Percentiles rank a stretch among this genome's conserved stretches.
These are phyloP conservation scores for Heliconius aoede DNA, from an alignment of 2,888 invertebrate genomes.

Conservation along the genomic window DNA sequence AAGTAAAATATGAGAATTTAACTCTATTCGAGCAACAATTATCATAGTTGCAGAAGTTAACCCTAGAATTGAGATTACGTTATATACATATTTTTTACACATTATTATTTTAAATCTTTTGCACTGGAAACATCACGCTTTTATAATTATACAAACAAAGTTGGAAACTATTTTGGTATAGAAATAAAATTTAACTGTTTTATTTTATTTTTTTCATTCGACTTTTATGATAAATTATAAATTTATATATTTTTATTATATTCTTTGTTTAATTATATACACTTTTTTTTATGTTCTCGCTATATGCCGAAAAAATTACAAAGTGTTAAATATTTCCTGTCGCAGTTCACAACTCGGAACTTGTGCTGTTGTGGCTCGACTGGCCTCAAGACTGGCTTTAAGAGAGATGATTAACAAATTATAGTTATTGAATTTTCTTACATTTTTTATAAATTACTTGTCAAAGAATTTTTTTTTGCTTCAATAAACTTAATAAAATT, in stretches of 20 bases:
- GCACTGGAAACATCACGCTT: not conserved
- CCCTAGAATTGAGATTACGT: constrained; percentile 65
- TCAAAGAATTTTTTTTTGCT: constrained; percentile 4
- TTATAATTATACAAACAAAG: not conserved
- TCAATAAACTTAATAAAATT: constrained; percentile 29
- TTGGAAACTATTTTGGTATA: not conserved
- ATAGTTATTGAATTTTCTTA: not conserved
- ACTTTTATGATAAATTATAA: too few relatives aligned
- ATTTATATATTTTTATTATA: too few relatives aligned
- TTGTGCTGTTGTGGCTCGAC: too few relatives aligned
- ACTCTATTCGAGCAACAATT: constrained; percentile 71
- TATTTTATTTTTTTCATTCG: too few relatives aligned
- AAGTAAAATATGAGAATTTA: constrained; percentile 57
- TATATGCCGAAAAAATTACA: too few relatives aligned
- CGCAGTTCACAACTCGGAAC: too few relatives aligned
- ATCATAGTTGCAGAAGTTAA: constrained; percentile 72
- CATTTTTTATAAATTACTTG: not conserved
- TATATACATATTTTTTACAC: constrained; percentile 55
- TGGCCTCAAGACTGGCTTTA: too few relatives aligned
- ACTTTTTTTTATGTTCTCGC: too few relatives aligned
- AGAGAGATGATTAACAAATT: too few relatives aligned
- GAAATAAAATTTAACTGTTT: not conserved
- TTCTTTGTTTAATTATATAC: too few relatives aligned
- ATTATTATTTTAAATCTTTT: constrained; percentile 26
- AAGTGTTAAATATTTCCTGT: too few relatives aligned